Evolutionary conservation across 1,140 invertebrate species (phyloP).

Genomic region (Pollicipes pollicipes): DNA sequence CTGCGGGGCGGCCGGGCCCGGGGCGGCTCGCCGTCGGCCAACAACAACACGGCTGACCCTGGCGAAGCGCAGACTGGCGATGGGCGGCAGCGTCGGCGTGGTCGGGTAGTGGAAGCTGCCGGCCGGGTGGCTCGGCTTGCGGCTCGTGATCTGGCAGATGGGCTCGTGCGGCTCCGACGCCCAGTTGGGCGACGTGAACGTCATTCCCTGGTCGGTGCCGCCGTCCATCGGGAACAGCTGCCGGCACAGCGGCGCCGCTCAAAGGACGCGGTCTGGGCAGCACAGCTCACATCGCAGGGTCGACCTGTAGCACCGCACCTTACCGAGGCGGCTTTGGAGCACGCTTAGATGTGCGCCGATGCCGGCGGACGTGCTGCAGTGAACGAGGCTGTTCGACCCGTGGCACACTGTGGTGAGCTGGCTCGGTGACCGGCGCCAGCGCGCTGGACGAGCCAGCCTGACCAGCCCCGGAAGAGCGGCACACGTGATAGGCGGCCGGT

Average conservation of each 20-base stretch:
- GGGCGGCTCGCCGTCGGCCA: too few relatives aligned
- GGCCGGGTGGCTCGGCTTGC: slow-evolving; percentile 70
- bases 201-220: slow-evolving; percentile 91
- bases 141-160: slow-evolving; percentile 73
- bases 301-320: background rate
- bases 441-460: too few relatives aligned
- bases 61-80: slow-evolving; percentile 75
- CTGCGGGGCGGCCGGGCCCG: too few relatives aligned
- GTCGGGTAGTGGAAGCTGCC: slow-evolving; percentile 89
- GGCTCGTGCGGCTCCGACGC: slow-evolving; percentile 74
- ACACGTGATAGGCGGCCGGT: too few relatives aligned
- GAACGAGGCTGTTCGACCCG: background rate
- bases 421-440: too few relatives aligned
- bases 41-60: slow-evolving; percentile 32
- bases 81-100: slow-evolving; percentile 63
- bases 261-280: background rate
- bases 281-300: background rate
- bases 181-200: slow-evolving; percentile 90
- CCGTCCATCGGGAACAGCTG: slow-evolving; percentile 87
- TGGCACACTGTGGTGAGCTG: background rate
- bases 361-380: background rate
- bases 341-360: too few relatives aligned
- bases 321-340: too few relatives aligned
- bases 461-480: too few relatives aligned
- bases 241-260: background rate